Evolutionary conservation across 1,140 invertebrate species (phyloP).

Genomic region (Bicyclus anynana): DNA sequence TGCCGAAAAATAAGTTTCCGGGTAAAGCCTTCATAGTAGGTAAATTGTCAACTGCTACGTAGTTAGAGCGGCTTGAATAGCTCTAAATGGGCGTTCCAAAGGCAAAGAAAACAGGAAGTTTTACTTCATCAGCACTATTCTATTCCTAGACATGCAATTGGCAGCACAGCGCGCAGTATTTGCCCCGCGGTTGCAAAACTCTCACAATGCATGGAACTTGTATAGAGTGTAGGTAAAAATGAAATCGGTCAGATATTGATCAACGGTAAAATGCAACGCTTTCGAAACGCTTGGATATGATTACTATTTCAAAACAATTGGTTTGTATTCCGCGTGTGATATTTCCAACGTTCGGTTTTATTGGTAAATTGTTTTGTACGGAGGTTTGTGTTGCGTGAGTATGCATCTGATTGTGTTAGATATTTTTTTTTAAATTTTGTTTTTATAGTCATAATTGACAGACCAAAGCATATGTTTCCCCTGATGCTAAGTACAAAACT

Average conservation of each 20-base stretch:
- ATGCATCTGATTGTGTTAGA: not conserved
- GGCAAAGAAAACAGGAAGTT: constrained; percentile 19
- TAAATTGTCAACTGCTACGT: not conserved
- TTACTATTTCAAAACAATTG: constrained; percentile 24
- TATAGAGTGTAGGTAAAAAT: constrained; percentile 6
- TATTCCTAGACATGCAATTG: constrained; percentile 12
- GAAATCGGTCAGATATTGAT: constrained; percentile 18
- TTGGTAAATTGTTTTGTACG: constrained; percentile 12
- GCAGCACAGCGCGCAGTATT: constrained; percentile 1
- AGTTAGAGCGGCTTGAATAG: not conserved
- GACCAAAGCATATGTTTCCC: too few relatives aligned
- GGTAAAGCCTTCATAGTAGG: too few relatives aligned
- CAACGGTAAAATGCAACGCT: constrained; percentile 13
- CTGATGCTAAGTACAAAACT: too few relatives aligned
- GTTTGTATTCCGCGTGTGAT: constrained; percentile 20
- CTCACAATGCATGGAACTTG: constrained; percentile 7
- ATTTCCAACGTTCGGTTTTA: constrained; percentile 3
- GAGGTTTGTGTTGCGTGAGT: constrained; percentile 3
- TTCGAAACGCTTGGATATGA: constrained; percentile 12
- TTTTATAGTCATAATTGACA: not conserved
- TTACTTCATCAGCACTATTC: constrained; percentile 9
- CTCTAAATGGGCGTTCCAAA: constrained; percentile 10
- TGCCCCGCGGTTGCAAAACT: constrained; percentile 8
- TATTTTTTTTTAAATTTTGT: constrained; percentile 8
- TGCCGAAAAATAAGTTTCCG: too few relatives aligned